Base-by-base conservation (phyloP, 2,888 invertebrate genomes). In the Latrodectus hesperus region DNA sequence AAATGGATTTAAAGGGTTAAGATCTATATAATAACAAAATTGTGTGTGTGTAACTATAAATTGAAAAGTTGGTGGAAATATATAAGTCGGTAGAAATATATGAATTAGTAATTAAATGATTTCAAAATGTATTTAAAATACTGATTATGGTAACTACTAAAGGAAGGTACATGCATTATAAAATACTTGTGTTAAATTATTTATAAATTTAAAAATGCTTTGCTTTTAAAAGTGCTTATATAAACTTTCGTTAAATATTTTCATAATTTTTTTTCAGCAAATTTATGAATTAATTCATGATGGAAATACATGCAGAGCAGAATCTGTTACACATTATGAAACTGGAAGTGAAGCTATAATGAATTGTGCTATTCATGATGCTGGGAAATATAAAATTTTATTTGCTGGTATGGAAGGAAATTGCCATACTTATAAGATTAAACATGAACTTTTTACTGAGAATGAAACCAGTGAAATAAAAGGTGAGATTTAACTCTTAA, bases 321-420 rank as follows among this genome's bases (percentile, higher is more conserved):
- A 97, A 92, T 97, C 97, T 93, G 95, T 98, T 84, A 95, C 96
- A 91, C 94, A 97, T 80, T 96, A 97, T 92, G 97, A 97, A 92
- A 97, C 98, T 1, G 92, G 91, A 9, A 84, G 88, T 26, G 91
- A 91, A 84, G 90, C 91, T 4, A 90, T 90, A 6, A 90, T 90
- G 90, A 90, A 90, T 77, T 79, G 89, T 52, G 70, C 84, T 55
- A 75, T 90, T 22, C 84, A 89, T 78, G 52, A 84, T 55, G 88
- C 89, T 64, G 82, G 83, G 4, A 95, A 96, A 90, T 94, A 95
- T 91, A 95, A 95, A 16, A 96, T 95, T 92, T 93, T 98, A 77
- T 96, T 96, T 1, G 97, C 97, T 11, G 98, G 98, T 0, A 96
- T 97, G 93, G 98, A 98, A 88, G 90, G 90, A 3, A 87, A 79